These are phyloP conservation scores for Monarcha castaneiventris DNA, from an alignment of 2,113 vertebrate species.

Conservation along the genomic window DNA sequence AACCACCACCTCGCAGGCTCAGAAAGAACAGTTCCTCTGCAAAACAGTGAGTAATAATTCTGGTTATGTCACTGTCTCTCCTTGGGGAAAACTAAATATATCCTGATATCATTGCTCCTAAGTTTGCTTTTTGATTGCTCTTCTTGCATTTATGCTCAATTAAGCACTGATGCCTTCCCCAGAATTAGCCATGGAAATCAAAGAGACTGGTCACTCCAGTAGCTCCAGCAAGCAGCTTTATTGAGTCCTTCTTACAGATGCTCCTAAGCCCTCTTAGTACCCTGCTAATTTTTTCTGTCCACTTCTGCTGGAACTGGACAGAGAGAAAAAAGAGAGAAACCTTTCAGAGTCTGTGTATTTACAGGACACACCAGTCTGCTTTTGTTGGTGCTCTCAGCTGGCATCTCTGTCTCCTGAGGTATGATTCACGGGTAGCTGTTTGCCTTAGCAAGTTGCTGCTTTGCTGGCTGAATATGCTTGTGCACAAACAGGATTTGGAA, in stretches of 20 bases:
- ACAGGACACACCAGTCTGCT: background rate
- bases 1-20: background rate
- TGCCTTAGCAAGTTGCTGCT: background rate
- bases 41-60: conserved; percentile 4
- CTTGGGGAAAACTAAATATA: conserved; percentile 21
- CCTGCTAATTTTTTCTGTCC: background rate
- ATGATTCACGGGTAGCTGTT: background rate
- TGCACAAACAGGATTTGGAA: background rate
- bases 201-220: background rate
- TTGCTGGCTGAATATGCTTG: background rate
- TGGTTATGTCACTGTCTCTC: background rate
- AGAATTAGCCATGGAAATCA: background rate
- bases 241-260: background rate
- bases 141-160: background rate
- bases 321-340: background rate
- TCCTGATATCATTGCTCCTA: background rate
- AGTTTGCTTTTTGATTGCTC: background rate
- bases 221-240: background rate
- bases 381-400: background rate
- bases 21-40: background rate
- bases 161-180: background rate
- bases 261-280: background rate
- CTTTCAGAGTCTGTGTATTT: fast-evolving
- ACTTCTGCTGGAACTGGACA: background rate
- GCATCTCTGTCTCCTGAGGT: background rate